These are phyloP conservation scores for Sminthurides aquaticus DNA, from an alignment of 2,888 invertebrate genomes.

Conservation along the genomic window DNA sequence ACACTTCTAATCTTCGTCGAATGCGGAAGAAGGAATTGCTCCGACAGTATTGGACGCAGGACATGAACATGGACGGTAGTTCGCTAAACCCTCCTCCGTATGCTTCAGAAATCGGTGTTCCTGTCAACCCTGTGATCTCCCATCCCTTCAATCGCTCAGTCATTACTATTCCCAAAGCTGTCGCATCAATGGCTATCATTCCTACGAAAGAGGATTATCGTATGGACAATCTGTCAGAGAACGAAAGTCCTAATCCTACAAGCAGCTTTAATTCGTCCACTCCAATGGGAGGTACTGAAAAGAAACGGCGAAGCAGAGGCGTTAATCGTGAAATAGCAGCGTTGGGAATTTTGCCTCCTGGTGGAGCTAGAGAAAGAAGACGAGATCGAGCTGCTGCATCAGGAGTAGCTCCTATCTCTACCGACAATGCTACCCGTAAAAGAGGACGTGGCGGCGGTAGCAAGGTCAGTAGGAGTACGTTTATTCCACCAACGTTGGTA, in stretches of 20 bases:
- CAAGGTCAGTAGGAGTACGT: slow-evolving; percentile 38
- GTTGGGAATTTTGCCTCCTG: slow-evolving; percentile 38
- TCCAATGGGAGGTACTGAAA: slow-evolving; percentile 33
- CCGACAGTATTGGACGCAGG: slow-evolving; percentile 75
- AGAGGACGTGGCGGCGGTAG: slow-evolving; percentile 42
- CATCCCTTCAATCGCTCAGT: slow-evolving; percentile 59
- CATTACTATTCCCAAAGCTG: slow-evolving; percentile 78
- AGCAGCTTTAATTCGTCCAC: neutral
- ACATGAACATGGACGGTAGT: slow-evolving; percentile 76
- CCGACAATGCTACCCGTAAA: slow-evolving; percentile 47
- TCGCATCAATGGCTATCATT: slow-evolving; percentile 79
- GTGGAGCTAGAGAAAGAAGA: slow-evolving; percentile 31
- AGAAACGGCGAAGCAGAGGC: slow-evolving; percentile 50
- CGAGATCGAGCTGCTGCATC: slow-evolving; percentile 26
- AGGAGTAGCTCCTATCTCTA: slow-evolving; percentile 30
- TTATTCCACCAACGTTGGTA: slow-evolving; percentile 42
- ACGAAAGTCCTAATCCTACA: neutral
- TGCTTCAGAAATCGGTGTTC: slow-evolving; percentile 53
- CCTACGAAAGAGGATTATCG: slow-evolving; percentile 74
- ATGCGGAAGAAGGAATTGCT: slow-evolving; percentile 86
- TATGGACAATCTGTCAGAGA: slow-evolving; percentile 26
- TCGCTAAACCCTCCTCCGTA: slow-evolving; percentile 51
- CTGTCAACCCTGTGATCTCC: slow-evolving; percentile 39
- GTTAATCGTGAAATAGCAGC: slow-evolving; percentile 45
- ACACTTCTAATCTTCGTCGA: slow-evolving; percentile 65